phyloP scores from a whole-genome alignment of 2,797 vertebrate species.

The Argyrosomus regius region DNA sequence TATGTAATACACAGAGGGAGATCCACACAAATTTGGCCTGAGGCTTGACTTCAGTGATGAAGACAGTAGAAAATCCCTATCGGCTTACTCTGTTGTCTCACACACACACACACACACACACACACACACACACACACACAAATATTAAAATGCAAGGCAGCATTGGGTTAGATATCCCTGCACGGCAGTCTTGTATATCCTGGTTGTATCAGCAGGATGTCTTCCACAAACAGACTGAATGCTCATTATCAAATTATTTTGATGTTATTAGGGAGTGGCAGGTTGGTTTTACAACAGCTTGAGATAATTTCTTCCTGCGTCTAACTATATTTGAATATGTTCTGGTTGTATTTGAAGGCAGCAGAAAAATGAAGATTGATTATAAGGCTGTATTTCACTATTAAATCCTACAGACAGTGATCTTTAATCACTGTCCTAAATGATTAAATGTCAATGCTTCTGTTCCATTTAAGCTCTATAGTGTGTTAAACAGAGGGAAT shows the following conservation, averaged over 20 bases:
- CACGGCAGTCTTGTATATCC: conserved; percentile 29
- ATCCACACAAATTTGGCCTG: conserved; percentile 57
- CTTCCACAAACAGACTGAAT: conserved; percentile 37
- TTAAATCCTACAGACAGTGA: not conserved
- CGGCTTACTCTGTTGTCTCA: conserved; percentile 26
- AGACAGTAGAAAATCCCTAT: conserved; percentile 59
- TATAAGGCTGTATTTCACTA: not conserved
- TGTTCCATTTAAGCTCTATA: not conserved
- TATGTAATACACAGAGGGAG: not conserved
- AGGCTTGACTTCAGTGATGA: conserved; percentile 57
- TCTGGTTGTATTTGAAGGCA: conserved; percentile 11
- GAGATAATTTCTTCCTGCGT: conserved; percentile 24
- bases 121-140: conserved; percentile 2
- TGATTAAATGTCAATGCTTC: conserved; percentile 14
- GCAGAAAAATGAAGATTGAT: conserved; percentile 17
- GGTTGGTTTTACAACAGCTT: conserved; percentile 20
- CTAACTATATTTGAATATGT: conserved; percentile 8
- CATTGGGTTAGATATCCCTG: conserved; percentile 24
- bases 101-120: conserved; percentile 16
- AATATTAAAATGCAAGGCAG: conserved; percentile 47
- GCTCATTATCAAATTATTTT: conserved; percentile 48
- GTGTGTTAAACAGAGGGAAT: not conserved
- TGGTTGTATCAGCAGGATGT: conserved; percentile 46
- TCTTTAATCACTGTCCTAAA: conserved; percentile 5
- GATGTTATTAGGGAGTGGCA: conserved; percentile 39